Conservation (phyloP, 2,113 vertebrate species). For the Lucifuga dentata region DNA sequence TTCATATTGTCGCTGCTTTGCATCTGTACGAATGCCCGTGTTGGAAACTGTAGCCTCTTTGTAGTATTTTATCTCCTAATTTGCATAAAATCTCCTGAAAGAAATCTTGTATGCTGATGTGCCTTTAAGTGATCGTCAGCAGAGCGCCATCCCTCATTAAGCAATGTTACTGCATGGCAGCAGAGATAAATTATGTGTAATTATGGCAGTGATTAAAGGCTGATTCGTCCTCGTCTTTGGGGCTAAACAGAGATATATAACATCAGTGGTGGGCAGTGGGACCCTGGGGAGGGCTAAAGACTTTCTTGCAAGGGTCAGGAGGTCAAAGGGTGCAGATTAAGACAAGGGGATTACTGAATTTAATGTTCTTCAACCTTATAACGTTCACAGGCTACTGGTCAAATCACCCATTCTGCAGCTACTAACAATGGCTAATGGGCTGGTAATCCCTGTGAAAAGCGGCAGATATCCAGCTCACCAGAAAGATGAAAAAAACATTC, state of each 20-base stretch:
- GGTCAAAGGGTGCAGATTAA: conserved; percentile 81
- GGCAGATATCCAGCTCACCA: conserved; percentile 58
- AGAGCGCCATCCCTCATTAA: conserved; percentile 78
- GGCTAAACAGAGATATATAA: conserved; percentile 76
- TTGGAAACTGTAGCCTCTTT: neutral
- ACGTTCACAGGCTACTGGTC: conserved; percentile 75
- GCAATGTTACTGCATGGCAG: conserved; percentile 74
- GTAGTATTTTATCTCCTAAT: neutral
- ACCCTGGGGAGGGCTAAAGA: conserved; percentile 75
- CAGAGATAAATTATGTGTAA: conserved; percentile 83
- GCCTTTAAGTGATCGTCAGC: conserved; percentile 73
- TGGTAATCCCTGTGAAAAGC: conserved; percentile 64
- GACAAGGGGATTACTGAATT: conserved; percentile 84
- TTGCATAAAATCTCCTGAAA: neutral
- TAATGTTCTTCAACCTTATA: conserved; percentile 72
- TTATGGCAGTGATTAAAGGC: conserved; percentile 80
- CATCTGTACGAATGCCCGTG: neutral
- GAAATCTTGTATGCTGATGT: conserved; percentile 47
- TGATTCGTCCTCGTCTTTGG: conserved; percentile 69
- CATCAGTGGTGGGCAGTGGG: conserved; percentile 58
- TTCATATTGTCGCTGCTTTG: neutral
- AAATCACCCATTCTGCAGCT: conserved; percentile 73
- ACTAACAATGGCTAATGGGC: conserved; percentile 67
- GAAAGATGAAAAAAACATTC: conserved; percentile 39
- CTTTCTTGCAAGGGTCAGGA: conserved; percentile 71